Conservation (phyloP, 2,113 vertebrate genomes). For the Carettochelys insculpta region DNA sequence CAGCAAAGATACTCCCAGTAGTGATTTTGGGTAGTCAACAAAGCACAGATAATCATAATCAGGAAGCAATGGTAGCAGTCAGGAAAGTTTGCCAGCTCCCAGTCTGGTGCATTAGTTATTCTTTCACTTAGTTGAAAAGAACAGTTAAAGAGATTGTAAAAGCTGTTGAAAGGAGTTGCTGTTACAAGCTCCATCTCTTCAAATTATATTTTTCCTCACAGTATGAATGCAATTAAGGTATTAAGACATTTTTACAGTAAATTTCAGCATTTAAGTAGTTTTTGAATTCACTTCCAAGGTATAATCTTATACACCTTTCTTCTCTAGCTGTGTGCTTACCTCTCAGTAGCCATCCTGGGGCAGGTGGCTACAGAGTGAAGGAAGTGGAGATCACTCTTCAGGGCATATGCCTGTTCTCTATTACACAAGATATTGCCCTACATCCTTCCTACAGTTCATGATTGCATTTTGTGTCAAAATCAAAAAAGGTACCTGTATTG, state of each 20-base stretch:
- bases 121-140: background rate
- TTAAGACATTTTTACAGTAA: background rate
- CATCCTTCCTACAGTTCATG: background rate
- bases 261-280: background rate
- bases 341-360: background rate
- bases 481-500: conserved; percentile 86
- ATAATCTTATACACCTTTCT: background rate
- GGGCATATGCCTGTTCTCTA: background rate
- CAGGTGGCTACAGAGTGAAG: background rate
- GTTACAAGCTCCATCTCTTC: background rate
- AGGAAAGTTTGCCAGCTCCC: background rate
- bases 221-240: background rate
- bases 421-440: background rate
- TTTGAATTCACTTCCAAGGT: background rate
- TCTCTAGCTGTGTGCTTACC: background rate
- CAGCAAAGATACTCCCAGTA: background rate
- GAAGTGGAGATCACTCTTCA: background rate
- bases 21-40: background rate
- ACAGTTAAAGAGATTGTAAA: background rate
- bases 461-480: background rate
- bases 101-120: background rate
- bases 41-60: background rate
- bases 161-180: background rate
- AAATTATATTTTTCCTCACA: background rate
- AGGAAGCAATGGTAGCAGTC: background rate